Evolutionary conservation across 2,797 vertebrate species (phyloP).

Genomic region (Xiphophorus birchmanni): DNA sequence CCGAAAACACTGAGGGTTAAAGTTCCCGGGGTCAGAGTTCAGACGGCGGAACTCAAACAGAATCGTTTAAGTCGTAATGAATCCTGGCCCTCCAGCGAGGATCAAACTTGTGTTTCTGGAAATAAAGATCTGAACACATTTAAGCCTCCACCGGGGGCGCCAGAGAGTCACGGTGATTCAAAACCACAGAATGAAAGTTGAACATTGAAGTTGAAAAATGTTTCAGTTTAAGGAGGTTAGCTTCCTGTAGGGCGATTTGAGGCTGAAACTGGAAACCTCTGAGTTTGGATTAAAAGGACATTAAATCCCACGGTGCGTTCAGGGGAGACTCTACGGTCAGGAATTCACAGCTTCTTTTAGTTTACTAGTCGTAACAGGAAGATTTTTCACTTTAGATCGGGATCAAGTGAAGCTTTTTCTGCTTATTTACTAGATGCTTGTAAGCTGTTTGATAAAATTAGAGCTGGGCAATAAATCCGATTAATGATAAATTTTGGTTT

Average conservation of each 20-base stretch:
- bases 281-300: not conserved
- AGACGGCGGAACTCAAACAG: slow-evolving; percentile 15
- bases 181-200: not conserved
- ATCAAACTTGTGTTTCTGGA: not conserved
- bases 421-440: no score
- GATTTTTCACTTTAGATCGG: slow-evolving; percentile 22
- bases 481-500: no score
- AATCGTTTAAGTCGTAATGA: slow-evolving; percentile 44
- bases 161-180: not conserved
- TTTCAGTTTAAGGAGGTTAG: not conserved
- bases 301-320: slow-evolving; percentile 4
- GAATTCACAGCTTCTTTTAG: slow-evolving; percentile 11
- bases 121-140: not conserved
- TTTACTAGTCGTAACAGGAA: not conserved
- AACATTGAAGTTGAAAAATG: not conserved
- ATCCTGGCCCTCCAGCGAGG: not conserved
- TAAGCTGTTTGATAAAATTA: no score
- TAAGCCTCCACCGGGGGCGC: not conserved
- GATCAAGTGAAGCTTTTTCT: no score
- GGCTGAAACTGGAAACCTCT: not conserved
- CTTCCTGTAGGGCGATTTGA: not conserved
- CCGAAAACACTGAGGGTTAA: slow-evolving; percentile 29
- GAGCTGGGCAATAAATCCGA: no score
- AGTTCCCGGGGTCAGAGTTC: slow-evolving; percentile 12
- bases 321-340: not conserved